A percentile compares a stretch with the other conserved stretches of the same genome.
phyloP scores from a whole-genome alignment of 1,140 invertebrate genomes.

The Formica selysi region DNA sequence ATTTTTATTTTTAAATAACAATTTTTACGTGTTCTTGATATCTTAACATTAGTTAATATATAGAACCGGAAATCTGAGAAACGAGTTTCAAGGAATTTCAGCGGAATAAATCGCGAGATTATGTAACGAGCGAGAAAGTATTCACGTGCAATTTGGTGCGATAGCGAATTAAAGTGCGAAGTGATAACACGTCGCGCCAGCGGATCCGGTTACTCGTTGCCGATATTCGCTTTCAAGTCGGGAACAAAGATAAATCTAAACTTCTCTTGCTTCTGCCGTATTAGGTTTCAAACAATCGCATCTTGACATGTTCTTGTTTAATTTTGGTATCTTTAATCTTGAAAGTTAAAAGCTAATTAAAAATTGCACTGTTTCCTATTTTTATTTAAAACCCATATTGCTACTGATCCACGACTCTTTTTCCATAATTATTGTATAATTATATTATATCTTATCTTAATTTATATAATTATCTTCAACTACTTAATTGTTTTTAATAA shows the following conservation, averaged over 20 bases:
- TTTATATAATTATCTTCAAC: too few species aligned
- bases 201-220: conserved; percentile 39
- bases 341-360: not conserved
- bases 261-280: conserved; percentile 7
- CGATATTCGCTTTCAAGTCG: conserved; percentile 45
- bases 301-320: conserved; percentile 35
- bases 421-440: too few species aligned
- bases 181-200: conserved; percentile 49
- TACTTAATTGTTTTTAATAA: too few species aligned
- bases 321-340: conserved; percentile 19
- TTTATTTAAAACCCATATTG: not conserved
- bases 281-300: conserved; percentile 38
- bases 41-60: conserved; percentile 16
- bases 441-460: too few species aligned
- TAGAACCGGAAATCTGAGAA: conserved; percentile 24
- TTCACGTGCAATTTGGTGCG: conserved; percentile 51
- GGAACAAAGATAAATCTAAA: conserved; percentile 41
- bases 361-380: not conserved
- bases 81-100: conserved; percentile 9
- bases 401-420: too few species aligned
- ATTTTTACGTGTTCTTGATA: not conserved
- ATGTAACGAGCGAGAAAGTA: conserved; percentile 31
- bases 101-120: conserved; percentile 38
- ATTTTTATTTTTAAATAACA: conserved; percentile 5
- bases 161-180: conserved; percentile 49